These are phyloP conservation scores for Turdus rufiventris DNA, from an alignment of 2,113 vertebrate species.

Conservation along the genomic window DNA sequence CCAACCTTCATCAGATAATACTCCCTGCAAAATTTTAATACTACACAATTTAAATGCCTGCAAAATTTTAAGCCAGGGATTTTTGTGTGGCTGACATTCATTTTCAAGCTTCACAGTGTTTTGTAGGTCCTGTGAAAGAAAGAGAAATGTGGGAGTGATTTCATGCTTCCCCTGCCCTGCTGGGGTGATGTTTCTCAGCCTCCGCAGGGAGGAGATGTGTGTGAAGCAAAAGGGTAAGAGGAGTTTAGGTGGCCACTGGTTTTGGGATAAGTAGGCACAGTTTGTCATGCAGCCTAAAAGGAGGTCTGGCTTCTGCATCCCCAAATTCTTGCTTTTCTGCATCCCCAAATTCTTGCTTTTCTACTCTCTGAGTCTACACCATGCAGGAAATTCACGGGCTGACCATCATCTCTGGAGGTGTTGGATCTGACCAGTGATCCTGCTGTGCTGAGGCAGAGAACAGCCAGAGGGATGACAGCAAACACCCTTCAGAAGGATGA, in stretches of 20 bases:
- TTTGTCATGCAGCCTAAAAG: neutral
- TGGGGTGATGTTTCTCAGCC: neutral
- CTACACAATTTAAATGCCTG: no score
- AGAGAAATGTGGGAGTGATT: neutral
- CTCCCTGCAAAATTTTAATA: neutral
- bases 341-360: neutral
- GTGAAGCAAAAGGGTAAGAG: neutral
- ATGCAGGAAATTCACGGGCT: accelerated
- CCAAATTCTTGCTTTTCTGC: neutral
- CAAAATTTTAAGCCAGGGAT: neutral
- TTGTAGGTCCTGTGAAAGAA: neutral
- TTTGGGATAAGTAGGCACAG: neutral
- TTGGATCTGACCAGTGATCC: neutral
- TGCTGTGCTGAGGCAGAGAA: neutral
- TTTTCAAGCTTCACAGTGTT: neutral
- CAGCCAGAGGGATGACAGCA: neutral
- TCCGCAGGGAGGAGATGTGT: neutral
- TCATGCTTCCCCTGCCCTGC: neutral
- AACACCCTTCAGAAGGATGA: neutral
- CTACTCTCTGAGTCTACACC: no score
- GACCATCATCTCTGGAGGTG: neutral
- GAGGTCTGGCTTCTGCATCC: neutral
- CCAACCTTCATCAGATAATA: neutral
- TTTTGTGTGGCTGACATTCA: neutral
- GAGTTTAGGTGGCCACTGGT: neutral